These are phyloP conservation scores for Ceratosolen solmsi DNA, from an alignment of 1,140 invertebrate species.

Conservation along the genomic window DNA sequence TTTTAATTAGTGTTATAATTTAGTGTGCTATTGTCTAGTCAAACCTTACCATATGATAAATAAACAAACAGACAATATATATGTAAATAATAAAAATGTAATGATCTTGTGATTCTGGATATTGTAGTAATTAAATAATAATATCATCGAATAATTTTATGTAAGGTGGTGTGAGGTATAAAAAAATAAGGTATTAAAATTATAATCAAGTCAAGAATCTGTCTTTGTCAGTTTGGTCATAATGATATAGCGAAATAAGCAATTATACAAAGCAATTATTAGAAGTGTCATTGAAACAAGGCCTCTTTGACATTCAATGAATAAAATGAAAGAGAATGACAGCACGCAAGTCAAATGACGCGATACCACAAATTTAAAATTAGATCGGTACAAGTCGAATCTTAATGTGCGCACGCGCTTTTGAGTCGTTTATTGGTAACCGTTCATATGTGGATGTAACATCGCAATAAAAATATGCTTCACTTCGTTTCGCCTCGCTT, in stretches of 20 bases:
- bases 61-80: too few species aligned
- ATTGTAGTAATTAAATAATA: too few species aligned
- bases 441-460: conserved; percentile 6
- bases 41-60: too few species aligned
- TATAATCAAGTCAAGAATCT: too few species aligned
- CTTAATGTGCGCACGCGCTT: not conserved
- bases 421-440: not conserved
- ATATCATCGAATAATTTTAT: too few species aligned
- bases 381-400: conserved; percentile 21
- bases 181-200: too few species aligned
- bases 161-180: too few species aligned
- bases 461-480: conserved; percentile 30
- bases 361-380: conserved; percentile 29
- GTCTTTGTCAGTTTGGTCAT: not conserved
- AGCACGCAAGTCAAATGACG: not conserved
- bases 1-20: too few species aligned
- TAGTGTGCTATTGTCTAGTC: too few species aligned
- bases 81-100: too few species aligned
- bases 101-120: too few species aligned
- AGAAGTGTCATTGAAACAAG: not conserved
- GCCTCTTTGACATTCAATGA: not conserved
- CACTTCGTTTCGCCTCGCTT: conserved; percentile 6
- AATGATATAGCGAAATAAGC: not conserved
- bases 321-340: not conserved
- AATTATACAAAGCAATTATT: conserved; percentile 11